Base-by-base conservation (phyloP, 1,140 invertebrate species). In the Bicyclus anynana region DNA sequence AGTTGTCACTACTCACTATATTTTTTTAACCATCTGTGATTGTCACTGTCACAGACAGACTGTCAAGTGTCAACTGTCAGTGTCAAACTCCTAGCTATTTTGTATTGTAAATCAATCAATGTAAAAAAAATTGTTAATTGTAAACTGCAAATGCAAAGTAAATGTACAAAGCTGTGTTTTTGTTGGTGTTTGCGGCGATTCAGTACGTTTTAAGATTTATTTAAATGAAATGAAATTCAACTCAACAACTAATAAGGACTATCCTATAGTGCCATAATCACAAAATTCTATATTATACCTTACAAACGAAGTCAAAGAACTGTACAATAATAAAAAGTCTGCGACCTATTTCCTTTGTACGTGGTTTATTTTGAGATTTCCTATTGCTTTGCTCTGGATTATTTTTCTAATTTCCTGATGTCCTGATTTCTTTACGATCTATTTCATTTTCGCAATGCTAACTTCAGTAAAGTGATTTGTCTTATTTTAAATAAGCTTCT, bases 331-430 rank as follows among this genome's bases (percentile, higher is more conserved):
- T 23, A 20, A 37, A 29, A 49, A 53, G 27, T 33, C 46, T 13
- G 4, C 51, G 58, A 60, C 58, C 51, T 50, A 60, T 60, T 53
- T 60, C 23, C 29, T 23, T 3, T 9, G n/a, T 33, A 50, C 2
- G 3, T 27, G 52, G 49, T 59, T 49, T 60, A 60, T 60, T 60
- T 60, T 49, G 46, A 53, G 58, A 18, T 49, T 49, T 60, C 23
- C 46, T 48, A 26, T 60, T 49, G 37, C 57, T 20, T 49, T 60
- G 58, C 46, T 44, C 58, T 50, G 46, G 42, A 53, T 60, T 53
- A 46, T 42, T 53, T 53, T 9, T 53, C 51, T 38, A 33, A 18
- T 53, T 60, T 52, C 27, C 53, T 51, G 2, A 17, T 59, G 56
- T 13, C 49, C 56, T 52, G 20, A 46, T 47, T 59, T 21, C 20